Conservation (phyloP, 2,113 vertebrate species). For the Athene noctua region DNA sequence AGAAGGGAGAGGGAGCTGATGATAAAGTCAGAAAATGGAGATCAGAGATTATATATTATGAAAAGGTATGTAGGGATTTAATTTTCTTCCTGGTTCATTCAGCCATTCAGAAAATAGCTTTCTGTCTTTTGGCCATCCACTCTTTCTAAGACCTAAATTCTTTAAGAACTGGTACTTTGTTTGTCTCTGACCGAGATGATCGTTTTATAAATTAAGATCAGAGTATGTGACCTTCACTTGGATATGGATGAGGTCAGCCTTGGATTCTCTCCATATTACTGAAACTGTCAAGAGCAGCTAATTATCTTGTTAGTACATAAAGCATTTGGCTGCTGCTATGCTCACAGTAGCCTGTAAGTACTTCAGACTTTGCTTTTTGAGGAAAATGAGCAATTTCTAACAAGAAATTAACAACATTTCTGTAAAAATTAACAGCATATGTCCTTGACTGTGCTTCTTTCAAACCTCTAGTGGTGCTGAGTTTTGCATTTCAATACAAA, state of each 20-base stretch:
- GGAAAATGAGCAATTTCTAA: neutral
- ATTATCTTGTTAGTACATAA: neutral
- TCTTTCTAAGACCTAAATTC: neutral
- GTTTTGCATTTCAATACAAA: neutral
- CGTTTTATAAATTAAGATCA: neutral
- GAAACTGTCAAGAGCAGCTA: neutral
- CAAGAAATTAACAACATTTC: neutral
- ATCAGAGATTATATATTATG: neutral
- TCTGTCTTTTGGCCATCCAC: neutral
- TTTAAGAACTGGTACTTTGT: neutral
- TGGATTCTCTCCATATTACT: neutral
- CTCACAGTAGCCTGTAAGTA: neutral
- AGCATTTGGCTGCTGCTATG: neutral
- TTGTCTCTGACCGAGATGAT: neutral
- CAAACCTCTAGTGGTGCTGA: neutral
- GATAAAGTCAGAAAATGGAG: neutral
- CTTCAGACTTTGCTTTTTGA: neutral
- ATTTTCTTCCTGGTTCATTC: neutral
- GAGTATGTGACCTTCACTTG: neutral
- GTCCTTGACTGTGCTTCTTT: neutral
- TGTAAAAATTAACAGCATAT: neutral
- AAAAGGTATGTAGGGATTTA: neutral
- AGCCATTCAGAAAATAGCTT: neutral
- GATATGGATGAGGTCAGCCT: accelerated
- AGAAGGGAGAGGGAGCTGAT: neutral